phyloP scores from a whole-genome alignment of 2,888 invertebrate species.

The Chaetogeoica ovagalla region DNA sequence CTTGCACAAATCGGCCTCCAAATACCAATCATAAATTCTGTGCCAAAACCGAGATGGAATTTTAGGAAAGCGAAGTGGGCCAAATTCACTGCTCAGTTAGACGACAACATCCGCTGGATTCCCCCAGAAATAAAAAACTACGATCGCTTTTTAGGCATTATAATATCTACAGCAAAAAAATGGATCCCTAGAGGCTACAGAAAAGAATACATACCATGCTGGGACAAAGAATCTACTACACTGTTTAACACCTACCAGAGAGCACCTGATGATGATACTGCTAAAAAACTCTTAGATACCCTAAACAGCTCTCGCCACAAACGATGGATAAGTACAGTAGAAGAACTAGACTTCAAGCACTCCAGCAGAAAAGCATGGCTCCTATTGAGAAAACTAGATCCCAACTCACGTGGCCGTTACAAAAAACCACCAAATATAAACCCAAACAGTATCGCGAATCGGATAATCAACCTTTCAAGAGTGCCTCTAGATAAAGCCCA shows the following conservation, averaged over 20 bases:
- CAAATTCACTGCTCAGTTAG: not conserved
- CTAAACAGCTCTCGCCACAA: not conserved
- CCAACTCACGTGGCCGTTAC: not conserved
- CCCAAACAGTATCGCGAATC: not conserved
- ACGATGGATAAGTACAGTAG: not conserved
- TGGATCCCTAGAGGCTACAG: no score
- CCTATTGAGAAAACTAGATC: not conserved
- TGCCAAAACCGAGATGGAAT: slow-evolving; percentile 36
- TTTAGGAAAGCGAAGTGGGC: slow-evolving; percentile 1
- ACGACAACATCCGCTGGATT: slow-evolving; percentile 9
- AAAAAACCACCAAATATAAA: not conserved
- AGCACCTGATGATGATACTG: not conserved
- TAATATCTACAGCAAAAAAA: no score
- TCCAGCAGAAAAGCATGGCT: slow-evolving; percentile 6
- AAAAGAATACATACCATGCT: no score
- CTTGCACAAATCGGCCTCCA: not conserved
- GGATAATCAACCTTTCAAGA: not conserved
- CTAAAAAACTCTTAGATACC: slow-evolving; percentile 53
- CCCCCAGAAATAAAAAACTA: slow-evolving; percentile 14
- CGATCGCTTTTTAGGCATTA: no score
- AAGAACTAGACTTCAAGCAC: not conserved
- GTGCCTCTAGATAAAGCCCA: not conserved
- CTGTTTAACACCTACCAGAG: not conserved
- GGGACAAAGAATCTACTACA: not conserved
- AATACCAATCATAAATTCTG: not conserved